Evolutionary conservation across 2,113 vertebrate genomes (phyloP), one percentile per base, ranked within the genome.

Genomic region (Petrocephalus zakoni): DNA sequence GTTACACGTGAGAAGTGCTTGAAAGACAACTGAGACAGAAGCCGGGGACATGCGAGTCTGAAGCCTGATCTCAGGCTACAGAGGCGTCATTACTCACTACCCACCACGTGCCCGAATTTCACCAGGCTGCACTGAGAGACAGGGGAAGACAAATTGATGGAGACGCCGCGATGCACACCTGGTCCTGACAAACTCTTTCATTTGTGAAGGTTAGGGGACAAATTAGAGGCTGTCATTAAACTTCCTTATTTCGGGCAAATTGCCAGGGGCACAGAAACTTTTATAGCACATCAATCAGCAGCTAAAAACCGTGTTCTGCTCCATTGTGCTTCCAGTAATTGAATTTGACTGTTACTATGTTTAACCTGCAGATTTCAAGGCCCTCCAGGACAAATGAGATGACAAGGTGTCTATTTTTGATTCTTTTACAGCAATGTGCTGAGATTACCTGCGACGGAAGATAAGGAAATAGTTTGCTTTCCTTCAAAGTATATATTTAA

Each of bases 131-230:
- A 0, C 34, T 75, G 72, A 25, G 64, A 72, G 64, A 72, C 21
- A 64, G n/a, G 29, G 25, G 29, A 75, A 75, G 68, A 29, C 29
- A 37, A 37, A 75, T 22, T 49, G 42, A 22, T 64, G 9, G 1
- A 2, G n/a, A 68, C 3, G 10, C 25, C 10, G 25, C 56, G 53
- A 82, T 81, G 88, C 92, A 93, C 94, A 96, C 94, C 95, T 96
- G 94, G 94, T 93, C 84, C 91, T 42, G 1, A 25, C 75, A 22
- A 68, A 84, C 90, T 91, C 95, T 96, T 91, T 95, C 93, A 96
- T 96, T 93, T 93, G 89, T 68, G 68, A 53, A 93, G 90, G 92
- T 94, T 94, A 91, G 87, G 89, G 22, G 83, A 89, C 49, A 94
- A 96, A 96, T 95, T 94, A 95, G 88, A 95, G 92, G 89, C 90